Evolutionary conservation across 2,888 invertebrate species (phyloP), one percentile per base, ranked within the genome.

Genomic region (Eubasilissa splendida): DNA sequence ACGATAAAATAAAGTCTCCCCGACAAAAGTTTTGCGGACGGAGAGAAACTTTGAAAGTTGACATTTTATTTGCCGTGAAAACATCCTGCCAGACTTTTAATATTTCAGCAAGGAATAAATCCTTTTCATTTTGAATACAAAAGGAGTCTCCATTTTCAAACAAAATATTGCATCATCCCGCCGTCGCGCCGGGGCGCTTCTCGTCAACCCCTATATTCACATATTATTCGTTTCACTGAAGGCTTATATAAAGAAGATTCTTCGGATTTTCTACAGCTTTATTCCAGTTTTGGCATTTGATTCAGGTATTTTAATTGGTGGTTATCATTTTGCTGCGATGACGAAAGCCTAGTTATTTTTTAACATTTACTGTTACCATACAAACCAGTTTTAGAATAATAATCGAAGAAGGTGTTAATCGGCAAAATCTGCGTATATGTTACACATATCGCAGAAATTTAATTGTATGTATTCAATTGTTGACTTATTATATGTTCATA

Each of bases 91-190:
- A 14, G 71, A 73, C 56, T 73, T 73, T 73, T 73, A 73, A 73
- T 73, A 73, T 73, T 73, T 73, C 58, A 73, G 22, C 71, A 33
- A 73, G 58, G 71, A 73, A 73, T 73, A 73, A 68, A 56, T 73
- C 58, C 71, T 73, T 73, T 56, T 58, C 58, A 73, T 73, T 73
- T 58, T 42, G 71, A 73, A 58, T 73, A 73, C 71, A 73, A 73
- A 42, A 73, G 58, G 14, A 73, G 71, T 73, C 71, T 73, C 56
- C 71, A 56, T 11, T 73, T n/a, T 42, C 56, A 58, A 73, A 52
- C 71, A 42, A 33, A 58, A 58, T 58, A 58, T 54, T 73, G 56
- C 71, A 56, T 56, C 58, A 73, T 56, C 56, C 56, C n/a, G 56
- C 71, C 71, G 42, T 53, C 56, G 22, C 22, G 22, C 12, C 4